Conservation (phyloP, 2,888 invertebrate genomes). For the Pseudolycoriella hygida region DNA sequence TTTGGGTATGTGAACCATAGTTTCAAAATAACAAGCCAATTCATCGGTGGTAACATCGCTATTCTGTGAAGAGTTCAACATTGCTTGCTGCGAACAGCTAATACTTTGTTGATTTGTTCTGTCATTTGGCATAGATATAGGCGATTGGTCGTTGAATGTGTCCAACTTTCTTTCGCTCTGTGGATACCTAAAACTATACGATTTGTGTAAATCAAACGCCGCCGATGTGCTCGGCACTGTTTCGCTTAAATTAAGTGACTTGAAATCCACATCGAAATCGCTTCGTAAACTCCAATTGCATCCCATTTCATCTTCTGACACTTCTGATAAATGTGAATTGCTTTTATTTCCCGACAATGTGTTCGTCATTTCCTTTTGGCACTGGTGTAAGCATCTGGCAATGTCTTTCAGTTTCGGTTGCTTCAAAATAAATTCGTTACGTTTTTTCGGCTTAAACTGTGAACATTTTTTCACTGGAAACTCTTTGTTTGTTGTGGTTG, state of each 20-base stretch:
- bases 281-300: constrained; percentile 2
- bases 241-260: constrained; percentile 3
- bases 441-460: not conserved
- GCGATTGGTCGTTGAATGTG: constrained; percentile 10
- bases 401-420: not conserved
- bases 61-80: constrained; percentile 42
- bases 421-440: not conserved
- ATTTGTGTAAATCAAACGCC: not conserved
- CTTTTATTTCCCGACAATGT: too few species aligned
- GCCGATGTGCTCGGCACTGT: constrained; percentile 1
- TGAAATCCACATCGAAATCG: constrained; percentile 4
- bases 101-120: constrained; percentile 14
- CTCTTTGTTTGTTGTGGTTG: not conserved
- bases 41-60: constrained; percentile 88
- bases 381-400: too few species aligned
- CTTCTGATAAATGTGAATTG: not conserved
- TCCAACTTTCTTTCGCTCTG: constrained; percentile 15
- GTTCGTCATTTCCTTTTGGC: too few species aligned
- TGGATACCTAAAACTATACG: constrained; percentile 26
- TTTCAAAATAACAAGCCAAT: constrained; percentile 88
- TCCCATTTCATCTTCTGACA: not conserved
- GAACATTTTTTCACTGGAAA: not conserved
- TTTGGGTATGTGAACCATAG: constrained; percentile 88
- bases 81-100: constrained; percentile 65
- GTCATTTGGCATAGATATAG: constrained; percentile 19